Conservation (phyloP, 2,797 vertebrate species). For the Phalanger gymnotis region DNA sequence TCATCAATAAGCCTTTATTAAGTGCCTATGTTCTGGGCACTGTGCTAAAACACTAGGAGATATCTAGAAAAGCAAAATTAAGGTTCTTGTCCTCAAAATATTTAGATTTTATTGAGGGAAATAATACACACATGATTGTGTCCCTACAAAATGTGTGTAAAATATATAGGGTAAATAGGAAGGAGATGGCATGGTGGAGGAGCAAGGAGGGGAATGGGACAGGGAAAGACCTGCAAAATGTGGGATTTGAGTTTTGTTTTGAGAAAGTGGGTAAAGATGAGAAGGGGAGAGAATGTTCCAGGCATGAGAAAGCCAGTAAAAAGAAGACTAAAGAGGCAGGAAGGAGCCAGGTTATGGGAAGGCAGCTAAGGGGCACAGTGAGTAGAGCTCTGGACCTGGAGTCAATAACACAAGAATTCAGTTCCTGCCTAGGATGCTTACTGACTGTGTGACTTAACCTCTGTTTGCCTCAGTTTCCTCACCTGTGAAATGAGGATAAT, state of each 20-base stretch:
- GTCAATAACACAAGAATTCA: background rate
- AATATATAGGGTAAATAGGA: background rate
- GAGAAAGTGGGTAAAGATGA: background rate
- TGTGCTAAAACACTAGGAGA: background rate
- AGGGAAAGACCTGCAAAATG: too few relatives aligned
- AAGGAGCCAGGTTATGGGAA: background rate
- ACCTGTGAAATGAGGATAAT: background rate
- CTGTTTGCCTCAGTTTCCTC: background rate
- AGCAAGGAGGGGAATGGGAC: background rate
- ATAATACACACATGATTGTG: background rate
- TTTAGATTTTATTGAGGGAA: background rate
- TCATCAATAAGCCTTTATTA: background rate
- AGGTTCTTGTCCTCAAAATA: background rate
- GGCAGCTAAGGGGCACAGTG: background rate
- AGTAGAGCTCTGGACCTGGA: too few relatives aligned
- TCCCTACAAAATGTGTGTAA: background rate
- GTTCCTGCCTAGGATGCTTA: background rate
- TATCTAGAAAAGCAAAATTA: background rate
- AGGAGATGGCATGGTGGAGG: background rate
- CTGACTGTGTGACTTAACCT: background rate
- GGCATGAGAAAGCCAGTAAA: background rate
- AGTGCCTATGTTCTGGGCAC: background rate
- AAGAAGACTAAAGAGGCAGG: background rate
- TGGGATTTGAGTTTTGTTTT: background rate
- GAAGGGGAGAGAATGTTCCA: background rate